A percentile compares a stretch with the other conserved stretches of the same genome.
Conservation (phyloP, 2,113 vertebrate genomes). For the Scomber colias region DNA sequence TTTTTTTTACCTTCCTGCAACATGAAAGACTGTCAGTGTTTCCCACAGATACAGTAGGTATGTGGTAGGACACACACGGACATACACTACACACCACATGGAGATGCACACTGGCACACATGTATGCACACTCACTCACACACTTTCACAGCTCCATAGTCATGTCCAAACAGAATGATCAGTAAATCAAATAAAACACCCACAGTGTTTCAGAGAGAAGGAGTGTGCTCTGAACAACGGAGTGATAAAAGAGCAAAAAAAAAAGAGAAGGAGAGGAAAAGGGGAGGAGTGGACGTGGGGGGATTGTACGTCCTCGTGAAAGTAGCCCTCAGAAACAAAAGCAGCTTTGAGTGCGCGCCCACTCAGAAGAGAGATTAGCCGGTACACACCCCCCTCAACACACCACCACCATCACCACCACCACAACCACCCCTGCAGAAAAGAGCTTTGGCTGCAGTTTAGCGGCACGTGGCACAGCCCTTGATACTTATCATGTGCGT, state of each 20-base stretch:
- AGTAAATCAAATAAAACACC: conserved; percentile 68
- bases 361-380: conserved; percentile 80
- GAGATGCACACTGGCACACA: background rate
- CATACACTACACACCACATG: background rate
- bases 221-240: conserved; percentile 45
- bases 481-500: conserved; percentile 83
- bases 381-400: conserved; percentile 40
- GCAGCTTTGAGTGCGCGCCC: conserved; percentile 83
- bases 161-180: conserved; percentile 67
- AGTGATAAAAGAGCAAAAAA: conserved; percentile 54
- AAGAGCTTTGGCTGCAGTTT: conserved; percentile 80
- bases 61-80: background rate
- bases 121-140: background rate
- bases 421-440: conserved; percentile 52
- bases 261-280: conserved; percentile 16
- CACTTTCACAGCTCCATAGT: conserved; percentile 3
- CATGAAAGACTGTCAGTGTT: conserved; percentile 58
- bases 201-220: conserved; percentile 46
- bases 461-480: conserved; percentile 81
- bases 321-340: conserved; percentile 85
- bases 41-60: background rate
- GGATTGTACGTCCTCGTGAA: conserved; percentile 79
- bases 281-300: conserved; percentile 56
- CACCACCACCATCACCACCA: conserved; percentile 34
- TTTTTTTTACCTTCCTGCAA: conserved; percentile 34